Conservation (phyloP, 2,113 vertebrate genomes). For the Bubo blakistoni region DNA sequence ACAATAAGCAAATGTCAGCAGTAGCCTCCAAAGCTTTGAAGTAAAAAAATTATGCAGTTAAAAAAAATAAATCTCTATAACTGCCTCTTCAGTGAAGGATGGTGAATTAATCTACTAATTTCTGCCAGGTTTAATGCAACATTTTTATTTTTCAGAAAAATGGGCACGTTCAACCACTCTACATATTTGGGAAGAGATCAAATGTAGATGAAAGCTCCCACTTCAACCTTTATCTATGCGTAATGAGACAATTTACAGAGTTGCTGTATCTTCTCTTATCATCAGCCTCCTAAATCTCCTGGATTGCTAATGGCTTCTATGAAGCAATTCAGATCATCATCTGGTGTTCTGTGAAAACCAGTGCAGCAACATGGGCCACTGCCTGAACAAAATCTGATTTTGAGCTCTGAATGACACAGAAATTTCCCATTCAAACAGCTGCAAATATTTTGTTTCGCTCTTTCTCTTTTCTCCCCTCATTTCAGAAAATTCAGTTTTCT, state of each 20-base stretch:
- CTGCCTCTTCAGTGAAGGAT: neutral
- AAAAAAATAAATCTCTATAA: neutral
- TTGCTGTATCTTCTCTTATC: constrained; percentile 13
- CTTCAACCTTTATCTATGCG: neutral
- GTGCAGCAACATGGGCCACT: neutral
- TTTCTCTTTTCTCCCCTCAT: neutral
- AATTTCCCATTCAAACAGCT: neutral
- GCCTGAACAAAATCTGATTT: neutral
- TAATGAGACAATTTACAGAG: constrained; percentile 17
- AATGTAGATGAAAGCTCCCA: neutral
- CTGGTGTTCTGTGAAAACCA: neutral
- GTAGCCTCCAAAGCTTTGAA: neutral
- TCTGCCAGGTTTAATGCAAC: neutral
- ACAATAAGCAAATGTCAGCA: neutral
- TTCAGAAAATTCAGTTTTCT: neutral
- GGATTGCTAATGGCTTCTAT: constrained; percentile 7
- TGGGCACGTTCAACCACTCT: neutral
- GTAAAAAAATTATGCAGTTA: neutral
- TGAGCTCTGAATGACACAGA: neutral
- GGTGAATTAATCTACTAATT: neutral
- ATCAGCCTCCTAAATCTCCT: neutral
- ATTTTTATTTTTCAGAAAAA: neutral
- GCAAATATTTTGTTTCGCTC: neutral
- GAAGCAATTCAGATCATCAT: constrained; percentile 35
- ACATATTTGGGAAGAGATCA: constrained; percentile 25